Conservation (phyloP, 2,888 invertebrate genomes). For the Troides oblongomaculatus region DNA sequence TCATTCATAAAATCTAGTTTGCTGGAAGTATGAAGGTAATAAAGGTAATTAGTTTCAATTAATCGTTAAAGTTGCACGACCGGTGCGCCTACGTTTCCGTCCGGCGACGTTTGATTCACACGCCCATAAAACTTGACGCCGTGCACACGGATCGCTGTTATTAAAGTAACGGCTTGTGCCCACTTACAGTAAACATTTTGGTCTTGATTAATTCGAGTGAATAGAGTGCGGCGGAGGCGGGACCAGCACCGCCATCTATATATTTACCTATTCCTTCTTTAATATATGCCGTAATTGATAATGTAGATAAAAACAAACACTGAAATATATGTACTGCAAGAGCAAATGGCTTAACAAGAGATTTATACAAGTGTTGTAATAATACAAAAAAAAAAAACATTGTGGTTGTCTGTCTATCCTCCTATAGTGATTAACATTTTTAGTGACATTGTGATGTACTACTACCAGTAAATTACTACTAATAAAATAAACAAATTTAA, state of each 20-base stretch:
- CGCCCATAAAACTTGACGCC: constrained; percentile 21
- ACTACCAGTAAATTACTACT: too few relatives aligned
- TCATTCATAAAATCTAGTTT: neutral
- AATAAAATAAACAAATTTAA: too few relatives aligned
- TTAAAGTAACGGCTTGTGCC: constrained; percentile 11
- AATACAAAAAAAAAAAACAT: too few relatives aligned
- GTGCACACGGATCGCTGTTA: constrained; percentile 14
- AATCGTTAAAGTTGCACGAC: constrained; percentile 25
- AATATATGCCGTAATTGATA: too few relatives aligned
- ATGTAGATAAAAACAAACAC: neutral
- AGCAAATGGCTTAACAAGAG: too few relatives aligned
- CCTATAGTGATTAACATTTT: too few relatives aligned
- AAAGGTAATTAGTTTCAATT: constrained; percentile 13
- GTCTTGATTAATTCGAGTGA: constrained; percentile 9
- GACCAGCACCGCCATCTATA: too few relatives aligned
- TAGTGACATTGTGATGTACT: too few relatives aligned
- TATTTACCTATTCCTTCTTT: too few relatives aligned
- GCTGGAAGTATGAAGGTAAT: neutral
- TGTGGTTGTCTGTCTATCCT: too few relatives aligned
- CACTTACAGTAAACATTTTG: constrained; percentile 14
- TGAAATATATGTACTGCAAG: neutral
- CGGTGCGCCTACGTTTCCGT: constrained; percentile 32
- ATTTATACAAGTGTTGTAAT: too few relatives aligned
- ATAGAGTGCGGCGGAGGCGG: neutral
- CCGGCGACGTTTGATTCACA: constrained; percentile 26